Evolutionary conservation across 2,797 vertebrate species (phyloP), one percentile per base, ranked within the genome.

Genomic region (Gadopsis marmoratus): DNA sequence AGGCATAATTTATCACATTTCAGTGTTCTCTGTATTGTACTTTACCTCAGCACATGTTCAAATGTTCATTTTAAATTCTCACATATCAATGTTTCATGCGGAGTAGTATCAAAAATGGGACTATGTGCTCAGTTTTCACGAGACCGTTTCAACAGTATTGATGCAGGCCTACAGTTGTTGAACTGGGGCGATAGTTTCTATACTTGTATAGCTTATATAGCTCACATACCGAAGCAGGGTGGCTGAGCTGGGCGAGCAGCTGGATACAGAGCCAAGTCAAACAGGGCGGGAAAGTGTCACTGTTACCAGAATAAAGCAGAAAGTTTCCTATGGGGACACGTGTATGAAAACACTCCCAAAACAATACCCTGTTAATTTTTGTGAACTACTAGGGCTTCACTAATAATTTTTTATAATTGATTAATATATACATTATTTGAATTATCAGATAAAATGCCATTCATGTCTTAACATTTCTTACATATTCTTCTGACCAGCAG

Each of bases 101-200:
- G 16, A 48, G 10, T 21, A 1, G 6, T 71, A 53, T 69, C 35
- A 48, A 23, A 70, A 50, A 45, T 23, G 19, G 9, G 48, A 45
- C 47, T 11, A 1, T 19, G 21, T 58, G 48, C 47, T 56, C 1
- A 0, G 12, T 66, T 65, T 48, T 51, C 1, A 4, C 76, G 21
- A 35, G 31, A 29, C 33, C n/a, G 59, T 63, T 74, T 64, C 9
- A 39, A 31, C 77, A 67, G 58, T 69, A 65, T 67, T 65, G 74
- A 73, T 81, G 45, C 55, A 47, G 66, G 43, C 58, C 53, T 16
- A 7, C 33, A 7, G 81, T 58, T 4, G 0, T 51, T 70, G 73
- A 68, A 47, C 12, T 59, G 69, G 63, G 78, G 78, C 81, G 60
- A 45, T 78, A 59, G 85, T 72, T 76, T 89, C 89, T 88, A 87